A percentile compares a stretch with the other conserved stretches of the same genome.
phyloP scores from a whole-genome alignment of 2,888 invertebrate species.

The Dorcus parallelipipedus region DNA sequence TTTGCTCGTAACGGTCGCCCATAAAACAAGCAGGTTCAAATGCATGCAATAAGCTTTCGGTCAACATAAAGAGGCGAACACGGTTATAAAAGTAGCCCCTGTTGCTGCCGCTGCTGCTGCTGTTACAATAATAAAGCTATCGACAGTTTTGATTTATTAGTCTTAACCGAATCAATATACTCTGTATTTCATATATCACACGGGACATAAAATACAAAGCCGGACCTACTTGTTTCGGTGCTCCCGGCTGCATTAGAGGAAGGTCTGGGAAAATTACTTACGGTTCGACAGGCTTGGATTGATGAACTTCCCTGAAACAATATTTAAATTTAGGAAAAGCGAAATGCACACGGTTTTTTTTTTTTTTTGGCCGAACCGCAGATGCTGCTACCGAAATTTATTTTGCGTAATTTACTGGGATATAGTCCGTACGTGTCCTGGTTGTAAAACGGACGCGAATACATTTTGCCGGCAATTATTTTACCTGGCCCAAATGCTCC shows the following conservation, averaged over 20 bases:
- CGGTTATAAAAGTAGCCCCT: background rate
- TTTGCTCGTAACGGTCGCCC: too few relatives aligned
- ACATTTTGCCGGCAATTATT: too few relatives aligned
- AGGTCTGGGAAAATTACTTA: constrained; percentile 34
- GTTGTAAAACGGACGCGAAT: too few relatives aligned
- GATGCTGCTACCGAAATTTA: too few relatives aligned
- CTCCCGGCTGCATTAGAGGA: constrained; percentile 6
- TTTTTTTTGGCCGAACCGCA: too few relatives aligned
- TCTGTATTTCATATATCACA: constrained; percentile 37
- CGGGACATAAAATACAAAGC: constrained; percentile 21
- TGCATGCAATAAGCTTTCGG: too few relatives aligned
- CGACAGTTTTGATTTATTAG: constrained; percentile 43
- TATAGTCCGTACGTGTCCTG: too few relatives aligned
- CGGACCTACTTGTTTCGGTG: constrained; percentile 22
- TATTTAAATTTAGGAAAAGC: constrained; percentile 14
- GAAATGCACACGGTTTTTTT: background rate
- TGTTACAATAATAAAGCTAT: constrained; percentile 41
- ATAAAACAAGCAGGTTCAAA: too few relatives aligned
- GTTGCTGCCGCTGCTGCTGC: constrained; percentile 8
- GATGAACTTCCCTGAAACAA: constrained; percentile 43
- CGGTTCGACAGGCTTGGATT: constrained; percentile 44
- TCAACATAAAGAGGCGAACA: background rate
- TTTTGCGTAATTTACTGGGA: too few relatives aligned
- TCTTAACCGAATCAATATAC: constrained; percentile 40
- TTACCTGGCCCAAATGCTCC: too few relatives aligned